Base-by-base conservation (phyloP, 2,888 invertebrate genomes). In the Harmothoe impar region DNA sequence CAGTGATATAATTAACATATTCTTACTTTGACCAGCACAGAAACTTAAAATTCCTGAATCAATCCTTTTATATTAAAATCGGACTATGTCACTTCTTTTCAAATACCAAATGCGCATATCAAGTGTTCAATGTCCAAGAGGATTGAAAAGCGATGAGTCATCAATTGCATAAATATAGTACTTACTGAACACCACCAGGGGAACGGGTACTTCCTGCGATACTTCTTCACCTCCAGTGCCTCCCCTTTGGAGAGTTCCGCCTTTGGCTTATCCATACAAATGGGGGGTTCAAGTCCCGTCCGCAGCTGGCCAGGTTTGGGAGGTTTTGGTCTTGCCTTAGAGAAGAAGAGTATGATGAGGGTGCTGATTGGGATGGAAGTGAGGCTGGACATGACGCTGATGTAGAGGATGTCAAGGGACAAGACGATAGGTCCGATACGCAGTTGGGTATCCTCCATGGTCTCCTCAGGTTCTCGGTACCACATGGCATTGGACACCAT, bases 301-400 rank as follows among this genome's bases (percentile, higher is more conserved):
- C 29, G 25, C 52, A 0, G 23, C 52, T 86, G 31, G 7, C 86
- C 86, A 15, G 86, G 86, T 29, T 86, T 86, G 23, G 3, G 5
- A 29, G 86, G 54, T 92, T 93, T 91, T 91, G 94, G 92, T 88
- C 85, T 94, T 92, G 90, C 93, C 92, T 95, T 95, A 25, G 95
- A 93, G 93, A 96, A 96, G 31, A 96, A 91, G 91, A 94, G 94
- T 68, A 95, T 95, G 89, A 96, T 94, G 54, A 95, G 43, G 29
- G 95, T 93, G 84, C 94, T 95, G 12, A 95, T 94, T 17, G 95
- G 95, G 81, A 96, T 93, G 29, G 95, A 94, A 72, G 95, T 93
- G 54, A 96, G 91, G 31, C 20, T 86, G 54, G 62, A 81, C 52
- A 91, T 88, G 20, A 91, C 78, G 29, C 89, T 78, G 15, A 91